Evolutionary conservation across 2,888 invertebrate genomes (phyloP).

Genomic region (Eugnorisma glareosa): DNA sequence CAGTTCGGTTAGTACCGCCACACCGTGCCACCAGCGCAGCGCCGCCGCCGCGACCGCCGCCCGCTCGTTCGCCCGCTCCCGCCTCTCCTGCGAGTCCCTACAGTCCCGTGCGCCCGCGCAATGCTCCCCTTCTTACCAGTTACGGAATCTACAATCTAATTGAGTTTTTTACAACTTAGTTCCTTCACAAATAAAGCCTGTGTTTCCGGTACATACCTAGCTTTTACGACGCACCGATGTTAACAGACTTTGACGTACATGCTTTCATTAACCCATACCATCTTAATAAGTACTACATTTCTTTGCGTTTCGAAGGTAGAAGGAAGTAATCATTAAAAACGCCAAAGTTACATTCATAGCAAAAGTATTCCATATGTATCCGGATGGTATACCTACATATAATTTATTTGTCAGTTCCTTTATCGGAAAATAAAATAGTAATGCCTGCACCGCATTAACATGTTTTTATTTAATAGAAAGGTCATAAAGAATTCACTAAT

Average conservation of each 20-base stretch:
- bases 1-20: constrained; percentile 55
- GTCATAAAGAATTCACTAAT: constrained; percentile 61
- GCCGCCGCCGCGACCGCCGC: constrained; percentile 19
- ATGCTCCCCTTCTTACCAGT: constrained; percentile 56
- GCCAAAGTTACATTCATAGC: not conserved
- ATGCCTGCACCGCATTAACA: constrained; percentile 36
- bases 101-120: constrained; percentile 38
- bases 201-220: constrained; percentile 54
- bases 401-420: constrained; percentile 5
- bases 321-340: not conserved
- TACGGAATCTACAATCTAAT: constrained; percentile 55
- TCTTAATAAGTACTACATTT: not conserved
- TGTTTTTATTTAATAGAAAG: constrained; percentile 51
- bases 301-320: not conserved
- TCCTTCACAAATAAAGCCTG: constrained; percentile 48
- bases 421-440: constrained; percentile 28
- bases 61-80: constrained; percentile 22
- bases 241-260: constrained; percentile 27
- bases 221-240: constrained; percentile 43
- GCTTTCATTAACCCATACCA: constrained; percentile 25
- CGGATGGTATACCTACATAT: not conserved
- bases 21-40: constrained; percentile 42
- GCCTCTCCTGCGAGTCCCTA: constrained; percentile 15
- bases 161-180: constrained; percentile 57
- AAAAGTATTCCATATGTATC: constrained; percentile 11